Percentiles rank a stretch among this genome's conserved stretches.
Conservation (phyloP, 2,113 vertebrate species). For the Neodontobutis hainanensis region DNA sequence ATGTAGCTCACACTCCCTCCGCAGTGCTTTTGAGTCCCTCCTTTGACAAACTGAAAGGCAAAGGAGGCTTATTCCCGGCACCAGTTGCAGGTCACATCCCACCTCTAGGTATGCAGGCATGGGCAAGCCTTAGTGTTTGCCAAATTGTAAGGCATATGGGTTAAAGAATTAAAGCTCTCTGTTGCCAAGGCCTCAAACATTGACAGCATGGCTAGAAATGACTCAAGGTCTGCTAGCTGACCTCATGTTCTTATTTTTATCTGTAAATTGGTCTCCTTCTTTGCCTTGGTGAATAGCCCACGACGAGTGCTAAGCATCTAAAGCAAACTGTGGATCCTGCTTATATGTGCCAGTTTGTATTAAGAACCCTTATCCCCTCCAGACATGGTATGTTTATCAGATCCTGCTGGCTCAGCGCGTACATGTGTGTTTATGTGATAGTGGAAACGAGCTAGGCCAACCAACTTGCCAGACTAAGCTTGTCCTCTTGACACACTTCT, state of each 20-base stretch:
- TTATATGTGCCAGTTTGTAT: constrained; percentile 27
- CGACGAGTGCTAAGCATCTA: constrained; percentile 28
- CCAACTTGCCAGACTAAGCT: constrained; percentile 30
- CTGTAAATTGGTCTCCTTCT: constrained; percentile 38
- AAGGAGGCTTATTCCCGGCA: constrained; percentile 54
- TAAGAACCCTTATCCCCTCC: constrained; percentile 40
- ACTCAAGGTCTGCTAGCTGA: constrained; percentile 22
- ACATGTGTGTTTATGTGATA: constrained; percentile 17
- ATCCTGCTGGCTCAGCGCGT: constrained; percentile 34
- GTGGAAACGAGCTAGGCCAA: constrained; percentile 8
- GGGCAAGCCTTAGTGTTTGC: constrained; percentile 40
- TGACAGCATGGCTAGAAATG: constrained; percentile 16
- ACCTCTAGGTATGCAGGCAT: constrained; percentile 50
- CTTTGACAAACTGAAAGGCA: constrained; percentile 66
- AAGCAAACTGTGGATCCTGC: constrained; percentile 11
- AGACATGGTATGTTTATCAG: constrained; percentile 41
- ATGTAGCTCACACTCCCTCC: constrained; percentile 13
- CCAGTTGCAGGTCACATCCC: constrained; percentile 33
- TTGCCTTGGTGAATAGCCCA: constrained; percentile 7
- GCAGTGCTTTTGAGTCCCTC: constrained; percentile 49
- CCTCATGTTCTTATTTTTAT: constrained; percentile 40
- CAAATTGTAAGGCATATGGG: constrained; percentile 6
- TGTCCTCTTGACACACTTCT: constrained; percentile 66
- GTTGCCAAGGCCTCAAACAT: constrained; percentile 1
- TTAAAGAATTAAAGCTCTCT: background rate